Conservation (phyloP, 2,797 vertebrate genomes). For the Spondyliosoma cantharus region DNA sequence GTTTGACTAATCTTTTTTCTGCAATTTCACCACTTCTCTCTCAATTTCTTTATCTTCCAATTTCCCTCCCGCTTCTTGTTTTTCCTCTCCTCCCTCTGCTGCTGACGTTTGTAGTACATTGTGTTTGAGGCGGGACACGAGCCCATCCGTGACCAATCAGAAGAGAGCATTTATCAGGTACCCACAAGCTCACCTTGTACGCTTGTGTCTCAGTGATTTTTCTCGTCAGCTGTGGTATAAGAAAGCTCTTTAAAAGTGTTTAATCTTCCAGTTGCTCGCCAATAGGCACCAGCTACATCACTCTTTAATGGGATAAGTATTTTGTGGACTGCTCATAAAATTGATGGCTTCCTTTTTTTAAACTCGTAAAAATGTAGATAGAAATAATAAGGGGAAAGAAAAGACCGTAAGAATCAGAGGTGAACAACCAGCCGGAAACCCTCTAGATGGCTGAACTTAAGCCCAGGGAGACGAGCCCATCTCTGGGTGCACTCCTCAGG, state of each 20-base stretch:
- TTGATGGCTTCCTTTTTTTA: slow-evolving; percentile 28
- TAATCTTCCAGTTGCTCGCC: slow-evolving; percentile 31
- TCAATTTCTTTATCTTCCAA: slow-evolving; percentile 86
- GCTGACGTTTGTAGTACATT: slow-evolving; percentile 97
- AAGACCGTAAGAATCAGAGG: slow-evolving; percentile 34
- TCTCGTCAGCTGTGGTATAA: slow-evolving; percentile 19
- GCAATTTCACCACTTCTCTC: slow-evolving; percentile 75
- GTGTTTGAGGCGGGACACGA: slow-evolving; percentile 99
- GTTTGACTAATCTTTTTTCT: slow-evolving; percentile 86
- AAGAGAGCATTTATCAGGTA: slow-evolving; percentile 99
- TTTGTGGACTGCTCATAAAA: slow-evolving; percentile 26
- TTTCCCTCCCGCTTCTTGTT: slow-evolving; percentile 82
- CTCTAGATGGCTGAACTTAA: slow-evolving; percentile 42
- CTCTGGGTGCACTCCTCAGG: slow-evolving; percentile 52
- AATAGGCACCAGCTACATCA: slow-evolving; percentile 20
- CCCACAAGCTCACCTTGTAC: slow-evolving; percentile 75
- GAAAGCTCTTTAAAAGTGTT: slow-evolving; percentile 37
- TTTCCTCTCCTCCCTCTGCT: slow-evolving; percentile 80
- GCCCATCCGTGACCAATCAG: slow-evolving; percentile 98
- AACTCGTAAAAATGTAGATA: slow-evolving; percentile 44
- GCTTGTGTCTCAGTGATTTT: slow-evolving; percentile 63
- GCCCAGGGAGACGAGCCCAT: slow-evolving; percentile 43
- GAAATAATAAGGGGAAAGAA: slow-evolving; percentile 10
- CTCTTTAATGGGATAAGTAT: slow-evolving; percentile 39
- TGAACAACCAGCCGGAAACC: slow-evolving; percentile 37